Evolutionary conservation across 2,113 vertebrate species (phyloP), one percentile per base, ranked within the genome.

Genomic region (Aptenodytes patagonicus): DNA sequence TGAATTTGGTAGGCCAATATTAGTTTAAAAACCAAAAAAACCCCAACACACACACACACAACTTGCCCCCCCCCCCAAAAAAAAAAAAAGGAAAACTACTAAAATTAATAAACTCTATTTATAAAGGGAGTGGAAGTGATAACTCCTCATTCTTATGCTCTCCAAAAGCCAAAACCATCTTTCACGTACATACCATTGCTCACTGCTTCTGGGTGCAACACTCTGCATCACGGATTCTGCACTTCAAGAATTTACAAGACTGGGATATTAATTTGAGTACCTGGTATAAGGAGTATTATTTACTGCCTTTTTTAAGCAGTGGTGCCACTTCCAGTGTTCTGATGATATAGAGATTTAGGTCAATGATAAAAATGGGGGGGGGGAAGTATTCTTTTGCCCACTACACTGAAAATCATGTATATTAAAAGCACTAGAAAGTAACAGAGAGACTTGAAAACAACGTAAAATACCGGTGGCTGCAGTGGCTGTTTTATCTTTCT

Each of bases 1-100:
- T 21, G 2, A 73, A 73, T 83, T 86, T 54, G 11, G 13, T 36
- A 70, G 5, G 25, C 3, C 42, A 64, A 34, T 22, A 88, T 31
- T 58, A 66, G 16, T 42, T 47, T 32, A 54, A 75, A 80, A 72
- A 47, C 25, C 9, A 69, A 49, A 49, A 47, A 26, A n/a, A 7
- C 2, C 5, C 44, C 15, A 17, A 55, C 13, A 49, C 28, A 55
- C 5, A 57, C 5, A 52, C 1, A 32, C 0, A 44, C 5, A 75
- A 61, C 26, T 52, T 51, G 4, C 2, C 11, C 4, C 8, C 4
- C 9, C 2, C 26, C 18, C 4, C 47, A n/a, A n/a, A n/a, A n/a
- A 10, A 20, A 46, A 16, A 62, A 24, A 19, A 36, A 60, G 17
- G 8, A 84, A 42, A 10, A 46, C 7, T 54, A 15, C 19, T 68